These are phyloP conservation scores for Columba livia DNA, from an alignment of 2,113 vertebrate genomes.

Conservation along the genomic window DNA sequence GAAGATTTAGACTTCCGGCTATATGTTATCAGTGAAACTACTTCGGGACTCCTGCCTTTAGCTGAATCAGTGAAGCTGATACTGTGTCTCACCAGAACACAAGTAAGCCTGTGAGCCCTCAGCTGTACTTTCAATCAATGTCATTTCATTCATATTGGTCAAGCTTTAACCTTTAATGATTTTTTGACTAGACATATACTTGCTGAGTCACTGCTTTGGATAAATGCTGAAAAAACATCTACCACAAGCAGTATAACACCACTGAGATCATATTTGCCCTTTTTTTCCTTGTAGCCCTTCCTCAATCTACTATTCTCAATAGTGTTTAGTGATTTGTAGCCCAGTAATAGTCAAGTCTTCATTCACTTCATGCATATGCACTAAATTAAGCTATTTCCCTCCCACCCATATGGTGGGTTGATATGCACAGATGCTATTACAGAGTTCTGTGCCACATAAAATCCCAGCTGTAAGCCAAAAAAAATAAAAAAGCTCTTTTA, in stretches of 20 bases:
- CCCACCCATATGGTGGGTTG: conserved; percentile 64
- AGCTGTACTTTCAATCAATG: neutral
- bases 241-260: neutral
- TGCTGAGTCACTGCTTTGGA: conserved; percentile 1
- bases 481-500: neutral
- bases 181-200: neutral
- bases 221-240: neutral
- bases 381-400: conserved; percentile 66
- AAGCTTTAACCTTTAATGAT: conserved; percentile 11
- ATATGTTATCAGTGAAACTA: neutral
- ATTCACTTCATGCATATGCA: conserved; percentile 56
- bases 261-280: neutral
- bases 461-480: conserved; percentile 53
- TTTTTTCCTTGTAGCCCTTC: neutral
- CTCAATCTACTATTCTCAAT: neutral
- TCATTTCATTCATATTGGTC: conserved; percentile 4
- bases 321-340: neutral
- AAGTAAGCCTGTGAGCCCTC: neutral
- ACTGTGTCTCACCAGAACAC: neutral
- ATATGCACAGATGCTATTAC: conserved; percentile 67
- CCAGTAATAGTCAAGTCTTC: conserved; percentile 26
- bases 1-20: neutral
- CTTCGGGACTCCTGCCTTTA: neutral
- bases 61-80: neutral
- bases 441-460: conserved; percentile 45